Evolutionary conservation across 2,888 invertebrate genomes (phyloP), one percentile per base, ranked within the genome.

Genomic region (Chelonus formosanus): DNA sequence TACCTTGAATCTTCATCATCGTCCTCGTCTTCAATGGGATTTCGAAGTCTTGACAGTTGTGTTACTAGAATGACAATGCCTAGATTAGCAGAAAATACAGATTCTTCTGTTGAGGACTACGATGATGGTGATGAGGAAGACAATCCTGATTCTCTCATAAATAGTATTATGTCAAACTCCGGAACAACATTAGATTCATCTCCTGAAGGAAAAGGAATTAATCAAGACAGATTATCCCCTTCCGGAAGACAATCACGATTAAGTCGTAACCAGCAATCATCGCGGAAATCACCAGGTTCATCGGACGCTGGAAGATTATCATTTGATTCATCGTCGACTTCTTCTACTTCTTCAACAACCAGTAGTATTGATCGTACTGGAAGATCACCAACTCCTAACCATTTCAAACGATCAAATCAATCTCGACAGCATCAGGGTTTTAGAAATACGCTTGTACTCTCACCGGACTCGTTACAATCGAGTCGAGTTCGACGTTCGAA

Each of bases 1-100:
- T 85, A 87, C 67, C 83, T 85, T 4, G 87, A 87, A 67, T 87
- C 86, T 0, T 87, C 87, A 0, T 87, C 88, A 2, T 88, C 88
- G 0, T 87, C 87, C 0, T 86, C 87, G 1, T 88, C 88, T 5
- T 87, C 87, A 43, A 87, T 89, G 79, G 89, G 90, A 4, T 90
- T 90, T 76, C 84, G 90, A 54, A 90, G 90, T 75, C 85, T 90
- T 68, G 90, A 90, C 70, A 88, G 89, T 71, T 86, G 86, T 78
- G 74, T 87, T 73, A 80, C 85, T 78, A 76, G 85, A 79, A 70
- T 85, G 78, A 81, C 87, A 73, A 77, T 88, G 88, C 84, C 88
- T 72, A 79, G 85, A 45, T 74, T 87, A 4, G 85, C 86, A 0
- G 89, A 89, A 74, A 86, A 86, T 65, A 85, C 85, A 78, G 87